phyloP scores from a whole-genome alignment of 2,888 invertebrate species.

The Hartigia nigra region DNA sequence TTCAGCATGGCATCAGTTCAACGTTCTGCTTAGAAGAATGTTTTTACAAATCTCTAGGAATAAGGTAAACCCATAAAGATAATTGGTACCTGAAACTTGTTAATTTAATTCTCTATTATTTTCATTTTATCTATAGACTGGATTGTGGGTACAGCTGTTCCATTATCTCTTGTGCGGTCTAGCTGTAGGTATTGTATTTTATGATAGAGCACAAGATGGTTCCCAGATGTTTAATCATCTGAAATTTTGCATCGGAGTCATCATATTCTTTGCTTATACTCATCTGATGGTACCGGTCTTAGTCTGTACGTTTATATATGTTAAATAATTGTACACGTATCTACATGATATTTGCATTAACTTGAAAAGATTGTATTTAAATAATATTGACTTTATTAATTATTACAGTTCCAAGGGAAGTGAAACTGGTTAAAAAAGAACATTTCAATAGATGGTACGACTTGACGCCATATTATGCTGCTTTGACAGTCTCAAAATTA shows the following conservation, averaged over 20 bases:
- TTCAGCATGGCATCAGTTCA: slow-evolving; percentile 71
- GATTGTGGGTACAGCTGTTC: slow-evolving; percentile 71
- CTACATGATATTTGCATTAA: neutral
- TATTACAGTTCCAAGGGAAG: slow-evolving; percentile 74
- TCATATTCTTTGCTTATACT: slow-evolving; percentile 76
- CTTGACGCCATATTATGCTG: slow-evolving; percentile 74
- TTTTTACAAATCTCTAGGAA: slow-evolving; percentile 72
- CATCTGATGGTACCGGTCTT: slow-evolving; percentile 78
- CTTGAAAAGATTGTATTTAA: neutral
- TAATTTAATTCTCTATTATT: neutral
- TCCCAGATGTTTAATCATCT: slow-evolving; percentile 76
- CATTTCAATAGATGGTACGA: slow-evolving; percentile 79
- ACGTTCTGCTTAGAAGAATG: slow-evolving; percentile 72
- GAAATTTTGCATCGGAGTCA: slow-evolving; percentile 75
- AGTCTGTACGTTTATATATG: slow-evolving; percentile 74
- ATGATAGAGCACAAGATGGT: slow-evolving; percentile 74
- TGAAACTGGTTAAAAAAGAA: slow-evolving; percentile 76
- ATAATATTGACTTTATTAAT: slow-evolving; percentile 2
- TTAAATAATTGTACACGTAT: neutral
- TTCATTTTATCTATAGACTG: slow-evolving; percentile 49
- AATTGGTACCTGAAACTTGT: neutral
- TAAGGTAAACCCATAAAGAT: slow-evolving; percentile 29
- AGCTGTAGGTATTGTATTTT: slow-evolving; percentile 72
- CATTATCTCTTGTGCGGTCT: slow-evolving; percentile 74
- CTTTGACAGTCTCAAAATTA: slow-evolving; percentile 72